Percentiles rank a stretch among this genome's conserved stretches.
These are phyloP conservation scores for Dermolepida albohirtum DNA, from an alignment of 2,888 invertebrate species.

Conservation along the genomic window DNA sequence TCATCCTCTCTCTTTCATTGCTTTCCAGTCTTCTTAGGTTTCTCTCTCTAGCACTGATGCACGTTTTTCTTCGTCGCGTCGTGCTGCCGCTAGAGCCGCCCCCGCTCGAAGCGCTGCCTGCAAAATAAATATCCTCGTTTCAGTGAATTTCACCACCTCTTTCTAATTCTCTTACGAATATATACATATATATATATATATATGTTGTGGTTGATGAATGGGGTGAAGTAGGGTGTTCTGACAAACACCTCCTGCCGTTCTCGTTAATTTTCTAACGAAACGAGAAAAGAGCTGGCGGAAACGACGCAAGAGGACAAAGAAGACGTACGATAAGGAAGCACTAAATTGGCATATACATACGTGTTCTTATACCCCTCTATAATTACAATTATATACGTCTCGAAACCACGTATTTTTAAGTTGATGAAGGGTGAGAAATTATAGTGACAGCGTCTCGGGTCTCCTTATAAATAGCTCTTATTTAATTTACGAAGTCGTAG, in stretches of 20 bases:
- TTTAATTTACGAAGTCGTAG: slow-evolving; percentile 16
- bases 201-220: slow-evolving; percentile 12
- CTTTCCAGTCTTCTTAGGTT: slow-evolving; percentile 80
- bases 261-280: slow-evolving; percentile 31
- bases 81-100: slow-evolving; percentile 63
- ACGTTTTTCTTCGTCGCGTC: slow-evolving; percentile 69
- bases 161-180: not conserved
- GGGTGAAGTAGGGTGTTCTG: not conserved
- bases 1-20: slow-evolving; percentile 82
- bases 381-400: not conserved
- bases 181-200: no score
- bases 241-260: slow-evolving; percentile 1
- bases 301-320: slow-evolving; percentile 4
- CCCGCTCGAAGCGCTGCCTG: slow-evolving; percentile 64
- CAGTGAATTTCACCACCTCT: slow-evolving; percentile 17
- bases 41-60: slow-evolving; percentile 75
- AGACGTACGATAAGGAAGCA: slow-evolving; percentile 9
- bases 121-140: slow-evolving; percentile 41
- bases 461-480: slow-evolving; percentile 6
- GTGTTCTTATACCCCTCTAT: not conserved
- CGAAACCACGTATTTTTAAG: not conserved
- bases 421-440: slow-evolving; percentile 2
- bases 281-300: not conserved
- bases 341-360: slow-evolving; percentile 4
- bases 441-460: not conserved